phyloP scores from a whole-genome alignment of 2,113 vertebrate genomes.

The Chaetodon auriga region DNA sequence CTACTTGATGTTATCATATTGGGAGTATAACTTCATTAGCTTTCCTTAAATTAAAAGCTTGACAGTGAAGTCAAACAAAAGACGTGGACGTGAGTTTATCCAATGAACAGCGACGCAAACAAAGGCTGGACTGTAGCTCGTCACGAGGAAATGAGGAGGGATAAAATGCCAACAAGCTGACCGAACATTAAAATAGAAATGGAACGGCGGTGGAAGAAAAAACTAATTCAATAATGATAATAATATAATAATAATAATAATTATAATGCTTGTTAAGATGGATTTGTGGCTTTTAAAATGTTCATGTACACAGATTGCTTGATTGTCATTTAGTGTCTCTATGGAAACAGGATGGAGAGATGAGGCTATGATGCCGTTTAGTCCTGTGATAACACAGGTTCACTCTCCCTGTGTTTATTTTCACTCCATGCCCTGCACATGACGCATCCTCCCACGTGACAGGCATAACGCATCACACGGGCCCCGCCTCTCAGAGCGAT shows the following conservation, averaged over 20 bases:
- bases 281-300: neutral
- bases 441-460: slow-evolving; percentile 5
- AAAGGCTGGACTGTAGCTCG: too few relatives aligned
- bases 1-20: neutral
- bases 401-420: slow-evolving; percentile 1
- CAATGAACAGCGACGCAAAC: neutral
- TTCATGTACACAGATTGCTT: neutral
- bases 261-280: neutral
- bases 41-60: slow-evolving; percentile 12
- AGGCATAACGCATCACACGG: neutral
- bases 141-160: neutral
- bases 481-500: neutral
- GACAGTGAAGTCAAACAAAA: neutral
- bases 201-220: neutral
- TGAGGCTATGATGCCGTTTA: slow-evolving; percentile 2
- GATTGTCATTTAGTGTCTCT: slow-evolving; percentile 30
- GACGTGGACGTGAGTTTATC: neutral
- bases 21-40: neutral
- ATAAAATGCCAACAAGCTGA: neutral
- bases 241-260: neutral
- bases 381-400: slow-evolving; percentile 21
- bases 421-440: slow-evolving; percentile 1
- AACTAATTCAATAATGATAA: neutral
- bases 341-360: slow-evolving; percentile 48
- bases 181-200: neutral